Evolutionary conservation across 2,888 invertebrate species (phyloP).

Genomic region (Melinopterus prodromus): DNA sequence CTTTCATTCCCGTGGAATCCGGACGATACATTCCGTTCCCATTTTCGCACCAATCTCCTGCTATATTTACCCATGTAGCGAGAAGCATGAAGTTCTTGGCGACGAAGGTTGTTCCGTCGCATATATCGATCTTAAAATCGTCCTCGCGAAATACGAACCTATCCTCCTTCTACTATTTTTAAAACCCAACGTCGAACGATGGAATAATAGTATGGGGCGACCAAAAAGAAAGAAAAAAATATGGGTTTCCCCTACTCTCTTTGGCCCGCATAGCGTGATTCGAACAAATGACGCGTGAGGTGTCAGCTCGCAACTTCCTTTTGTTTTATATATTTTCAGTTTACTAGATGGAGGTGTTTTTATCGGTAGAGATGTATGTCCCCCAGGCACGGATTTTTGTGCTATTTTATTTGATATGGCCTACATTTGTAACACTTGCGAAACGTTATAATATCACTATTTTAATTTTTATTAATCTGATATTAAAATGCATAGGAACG

Average conservation of each 20-base stretch:
- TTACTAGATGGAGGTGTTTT: neutral
- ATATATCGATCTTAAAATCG: neutral
- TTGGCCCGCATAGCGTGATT: neutral
- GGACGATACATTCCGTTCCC: neutral
- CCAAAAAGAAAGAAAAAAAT: neutral
- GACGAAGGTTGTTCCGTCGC: neutral
- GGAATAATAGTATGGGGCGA: neutral
- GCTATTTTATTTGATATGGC: neutral
- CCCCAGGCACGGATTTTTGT: neutral
- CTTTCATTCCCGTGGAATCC: neutral
- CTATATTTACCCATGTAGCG: neutral
- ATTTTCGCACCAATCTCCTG: neutral
- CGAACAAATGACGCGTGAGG: neutral
- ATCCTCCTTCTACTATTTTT: neutral
- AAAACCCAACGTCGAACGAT: neutral
- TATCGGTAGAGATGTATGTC: neutral
- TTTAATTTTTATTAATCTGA: too few species aligned
- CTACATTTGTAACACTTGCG: neutral
- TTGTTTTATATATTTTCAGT: conserved; percentile 4
- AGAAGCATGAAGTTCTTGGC: neutral
- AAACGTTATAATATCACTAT: too few species aligned
- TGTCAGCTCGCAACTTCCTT: neutral
- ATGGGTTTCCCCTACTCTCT: neutral
- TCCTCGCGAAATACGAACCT: neutral
- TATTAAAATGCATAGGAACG: too few species aligned